A percentile compares a stretch with the other conserved stretches of the same genome.
Conservation (phyloP, 2,888 invertebrate genomes). For the Agrochola lota region DNA sequence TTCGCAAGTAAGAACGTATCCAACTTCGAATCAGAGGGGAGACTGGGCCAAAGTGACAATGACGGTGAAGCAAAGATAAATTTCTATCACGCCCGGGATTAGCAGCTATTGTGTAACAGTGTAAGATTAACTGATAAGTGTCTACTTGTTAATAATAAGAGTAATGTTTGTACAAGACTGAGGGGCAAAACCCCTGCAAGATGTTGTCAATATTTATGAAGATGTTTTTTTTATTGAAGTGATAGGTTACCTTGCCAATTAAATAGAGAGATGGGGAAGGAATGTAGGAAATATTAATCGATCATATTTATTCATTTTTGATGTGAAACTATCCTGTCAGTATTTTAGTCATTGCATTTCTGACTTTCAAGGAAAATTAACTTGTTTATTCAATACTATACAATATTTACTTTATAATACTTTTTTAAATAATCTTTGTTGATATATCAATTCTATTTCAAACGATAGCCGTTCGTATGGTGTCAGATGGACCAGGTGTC, state of each 20-base stretch:
- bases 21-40: conserved; percentile 69
- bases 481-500: conserved; percentile 77
- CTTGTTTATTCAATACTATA: neutral
- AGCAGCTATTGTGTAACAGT: conserved; percentile 86
- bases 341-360: conserved; percentile 11
- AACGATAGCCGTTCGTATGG: conserved; percentile 52
- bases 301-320: neutral
- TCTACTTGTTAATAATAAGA: conserved; percentile 88
- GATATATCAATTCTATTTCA: conserved; percentile 48
- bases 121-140: conserved; percentile 90
- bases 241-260: conserved; percentile 54
- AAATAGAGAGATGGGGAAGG: conserved; percentile 50
- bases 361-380: neutral
- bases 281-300: neutral
- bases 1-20: conserved; percentile 26
- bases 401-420: neutral
- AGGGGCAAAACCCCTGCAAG: conserved; percentile 69
- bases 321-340: neutral
- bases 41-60: conserved; percentile 80
- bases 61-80: conserved; percentile 85
- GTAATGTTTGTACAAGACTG: conserved; percentile 79
- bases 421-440: conserved; percentile 13
- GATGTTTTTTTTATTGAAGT: conserved; percentile 70
- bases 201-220: conserved; percentile 79
- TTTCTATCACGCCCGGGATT: conserved; percentile 89